Percentiles rank a stretch among this genome's conserved stretches.
Evolutionary conservation across 1,140 invertebrate genomes (phyloP).

Genomic region (Bemisia tabaci): DNA sequence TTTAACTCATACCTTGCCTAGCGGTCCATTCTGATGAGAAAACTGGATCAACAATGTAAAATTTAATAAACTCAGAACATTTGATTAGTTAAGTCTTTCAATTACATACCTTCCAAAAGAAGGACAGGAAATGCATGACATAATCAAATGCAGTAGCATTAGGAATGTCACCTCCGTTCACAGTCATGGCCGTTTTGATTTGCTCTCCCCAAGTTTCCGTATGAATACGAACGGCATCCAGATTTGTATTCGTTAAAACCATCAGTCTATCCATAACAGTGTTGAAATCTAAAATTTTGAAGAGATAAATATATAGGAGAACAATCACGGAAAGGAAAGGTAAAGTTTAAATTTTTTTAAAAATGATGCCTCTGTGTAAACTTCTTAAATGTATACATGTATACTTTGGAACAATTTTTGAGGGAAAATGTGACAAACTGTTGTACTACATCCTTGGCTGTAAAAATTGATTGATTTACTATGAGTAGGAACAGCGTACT

Average conservation of each 20-base stretch:
- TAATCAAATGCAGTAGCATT: constrained; percentile 58
- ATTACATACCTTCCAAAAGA: constrained; percentile 93
- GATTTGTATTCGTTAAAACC: constrained; percentile 40
- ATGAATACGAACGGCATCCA: constrained; percentile 40
- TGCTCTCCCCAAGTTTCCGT: constrained; percentile 42
- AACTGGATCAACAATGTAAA: too few species aligned
- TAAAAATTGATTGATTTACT: background rate
- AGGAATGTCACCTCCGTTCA: constrained; percentile 48
- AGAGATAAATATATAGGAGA: constrained; percentile 3
- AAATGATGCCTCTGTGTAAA: too few species aligned
- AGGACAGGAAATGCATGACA: constrained; percentile 86
- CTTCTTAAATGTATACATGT: too few species aligned
- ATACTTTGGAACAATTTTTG: too few species aligned
- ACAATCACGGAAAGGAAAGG: too few species aligned
- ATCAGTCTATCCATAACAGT: constrained; percentile 41
- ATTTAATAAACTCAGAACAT: too few species aligned
- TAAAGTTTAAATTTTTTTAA: too few species aligned
- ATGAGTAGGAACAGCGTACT: background rate
- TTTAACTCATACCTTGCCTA: too few species aligned
- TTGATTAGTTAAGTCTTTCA: too few species aligned
- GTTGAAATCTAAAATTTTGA: constrained; percentile 39
- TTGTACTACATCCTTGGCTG: too few species aligned
- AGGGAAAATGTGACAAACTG: too few species aligned
- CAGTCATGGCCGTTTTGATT: constrained; percentile 44
- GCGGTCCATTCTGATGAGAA: too few species aligned